These are phyloP conservation scores for Machimus atricapillus DNA, from an alignment of 2,888 invertebrate species.

Conservation along the genomic window DNA sequence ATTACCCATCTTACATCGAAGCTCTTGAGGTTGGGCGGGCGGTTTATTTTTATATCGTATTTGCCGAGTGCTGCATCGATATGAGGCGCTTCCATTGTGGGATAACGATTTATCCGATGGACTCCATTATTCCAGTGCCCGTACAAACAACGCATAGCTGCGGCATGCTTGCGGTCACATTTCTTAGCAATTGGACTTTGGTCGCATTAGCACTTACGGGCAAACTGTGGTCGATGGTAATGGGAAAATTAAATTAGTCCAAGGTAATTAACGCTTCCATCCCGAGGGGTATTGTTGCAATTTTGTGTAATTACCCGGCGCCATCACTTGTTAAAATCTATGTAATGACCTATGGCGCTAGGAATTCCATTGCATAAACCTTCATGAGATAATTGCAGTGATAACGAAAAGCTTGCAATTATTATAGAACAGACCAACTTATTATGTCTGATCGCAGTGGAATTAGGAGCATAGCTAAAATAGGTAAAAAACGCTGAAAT, in stretches of 20 bases:
- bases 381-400: neutral
- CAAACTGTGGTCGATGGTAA: slow-evolving; percentile 1
- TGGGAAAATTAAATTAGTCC: slow-evolving; percentile 19
- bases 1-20: slow-evolving; percentile 10
- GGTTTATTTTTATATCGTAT: neutral
- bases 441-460: neutral
- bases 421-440: neutral
- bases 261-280: slow-evolving; percentile 22
- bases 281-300: slow-evolving; percentile 23
- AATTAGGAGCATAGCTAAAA: neutral
- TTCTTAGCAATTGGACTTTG: slow-evolving; percentile 14
- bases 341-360: neutral
- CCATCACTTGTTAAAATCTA: slow-evolving; percentile 32
- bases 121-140: neutral
- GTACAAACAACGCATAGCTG: neutral
- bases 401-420: neutral
- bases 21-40: neutral
- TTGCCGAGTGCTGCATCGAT: neutral
- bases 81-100: neutral
- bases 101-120: neutral
- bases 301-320: slow-evolving; percentile 31
- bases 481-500: neutral
- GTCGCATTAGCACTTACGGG: slow-evolving; percentile 13
- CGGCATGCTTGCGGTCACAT: neutral
- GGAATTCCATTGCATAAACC: neutral